These are phyloP conservation scores for Glossophaga mutica DNA, from an alignment of 2,797 vertebrate genomes.

Conservation along the genomic window DNA sequence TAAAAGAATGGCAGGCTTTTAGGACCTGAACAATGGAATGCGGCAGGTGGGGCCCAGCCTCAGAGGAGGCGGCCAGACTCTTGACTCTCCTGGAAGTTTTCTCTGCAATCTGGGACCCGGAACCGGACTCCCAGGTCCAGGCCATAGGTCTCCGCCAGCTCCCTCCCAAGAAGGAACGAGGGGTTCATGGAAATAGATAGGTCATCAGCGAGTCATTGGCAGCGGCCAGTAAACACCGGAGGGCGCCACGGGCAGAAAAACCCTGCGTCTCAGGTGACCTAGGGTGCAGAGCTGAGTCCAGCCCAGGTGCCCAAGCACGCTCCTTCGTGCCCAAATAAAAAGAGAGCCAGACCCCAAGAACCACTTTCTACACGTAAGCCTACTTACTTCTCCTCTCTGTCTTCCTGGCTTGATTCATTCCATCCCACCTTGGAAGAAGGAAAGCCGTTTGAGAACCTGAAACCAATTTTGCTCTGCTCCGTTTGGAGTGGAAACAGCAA, in stretches of 20 bases:
- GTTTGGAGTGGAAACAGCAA: background rate
- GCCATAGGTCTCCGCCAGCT: background rate
- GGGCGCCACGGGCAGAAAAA: background rate
- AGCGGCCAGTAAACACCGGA: background rate
- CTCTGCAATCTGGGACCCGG: background rate
- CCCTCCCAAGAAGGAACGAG: background rate
- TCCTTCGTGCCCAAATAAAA: background rate
- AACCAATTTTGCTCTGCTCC: background rate
- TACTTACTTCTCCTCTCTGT: background rate
- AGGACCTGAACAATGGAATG: slow-evolving; percentile 51
- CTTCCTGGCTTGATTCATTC: background rate
- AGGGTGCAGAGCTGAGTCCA: rapidly evolving
- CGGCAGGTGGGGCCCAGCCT: background rate
- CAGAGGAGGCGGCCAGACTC: background rate
- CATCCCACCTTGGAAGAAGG: background rate
- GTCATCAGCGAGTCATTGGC: background rate
- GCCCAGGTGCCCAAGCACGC: background rate
- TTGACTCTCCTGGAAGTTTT: background rate
- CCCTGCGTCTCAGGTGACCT: background rate
- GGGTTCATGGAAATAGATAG: background rate
- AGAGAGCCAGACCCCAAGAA: background rate
- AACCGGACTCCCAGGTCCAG: background rate
- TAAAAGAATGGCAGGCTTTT: slow-evolving; percentile 64
- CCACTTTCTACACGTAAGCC: background rate
- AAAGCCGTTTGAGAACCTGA: background rate